These are phyloP conservation scores for Aphelenchoides avenae DNA, from an alignment of 1,140 invertebrate genomes.

Conservation along the genomic window DNA sequence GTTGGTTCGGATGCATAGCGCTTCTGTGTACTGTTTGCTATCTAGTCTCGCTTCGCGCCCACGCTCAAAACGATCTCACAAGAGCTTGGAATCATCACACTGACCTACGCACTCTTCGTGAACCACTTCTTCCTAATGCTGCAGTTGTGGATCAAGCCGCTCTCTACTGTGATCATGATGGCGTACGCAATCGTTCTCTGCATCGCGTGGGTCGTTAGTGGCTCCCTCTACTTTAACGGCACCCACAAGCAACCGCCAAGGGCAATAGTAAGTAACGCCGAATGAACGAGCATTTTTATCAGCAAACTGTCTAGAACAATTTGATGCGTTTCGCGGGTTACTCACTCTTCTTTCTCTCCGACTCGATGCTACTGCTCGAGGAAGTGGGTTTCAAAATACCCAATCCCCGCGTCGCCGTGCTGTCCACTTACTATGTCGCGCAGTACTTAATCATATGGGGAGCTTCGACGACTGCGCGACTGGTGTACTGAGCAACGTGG, in stretches of 20 bases:
- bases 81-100: background rate
- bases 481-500: too few relatives aligned
- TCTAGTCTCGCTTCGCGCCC: constrained; percentile 14
- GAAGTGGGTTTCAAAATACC: constrained; percentile 18
- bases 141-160: constrained; percentile 16
- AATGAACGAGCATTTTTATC: background rate
- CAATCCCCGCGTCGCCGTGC: constrained; percentile 12
- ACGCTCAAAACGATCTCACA: constrained; percentile 11
- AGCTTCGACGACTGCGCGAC: too few relatives aligned
- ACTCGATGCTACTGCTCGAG: constrained; percentile 28
- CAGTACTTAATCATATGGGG: constrained; percentile 28
- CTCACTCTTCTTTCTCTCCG: constrained; percentile 28
- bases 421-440: constrained; percentile 32
- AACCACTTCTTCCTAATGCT: constrained; percentile 28
- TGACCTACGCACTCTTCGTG: constrained; percentile 23
- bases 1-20: constrained; percentile 14
- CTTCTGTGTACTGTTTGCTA: background rate
- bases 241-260: constrained; percentile 5
- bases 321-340: constrained; percentile 28
- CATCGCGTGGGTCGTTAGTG: constrained; percentile 12
- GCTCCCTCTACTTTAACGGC: constrained; percentile 21
- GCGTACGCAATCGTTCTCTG: constrained; percentile 9
- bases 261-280: constrained; percentile 12
- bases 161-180: constrained; percentile 23
- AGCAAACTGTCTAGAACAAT: constrained; percentile 15